These are phyloP conservation scores for Notolabrus celidotus DNA, from an alignment of 2,797 vertebrate genomes.

Conservation along the genomic window DNA sequence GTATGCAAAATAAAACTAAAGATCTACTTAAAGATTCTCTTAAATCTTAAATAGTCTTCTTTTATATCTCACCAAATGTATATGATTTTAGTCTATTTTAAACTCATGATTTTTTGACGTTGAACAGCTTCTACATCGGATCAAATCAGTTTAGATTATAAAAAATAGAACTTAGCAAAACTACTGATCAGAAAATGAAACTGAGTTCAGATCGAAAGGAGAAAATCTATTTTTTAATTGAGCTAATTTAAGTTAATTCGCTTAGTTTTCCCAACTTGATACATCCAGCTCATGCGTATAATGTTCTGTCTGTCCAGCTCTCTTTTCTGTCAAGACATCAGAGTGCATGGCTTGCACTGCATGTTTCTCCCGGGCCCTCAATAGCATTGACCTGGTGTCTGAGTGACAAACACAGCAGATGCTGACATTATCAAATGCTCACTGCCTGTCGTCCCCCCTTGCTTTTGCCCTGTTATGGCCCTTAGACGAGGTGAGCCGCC, in stretches of 20 bases:
- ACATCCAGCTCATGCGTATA: conserved; percentile 4
- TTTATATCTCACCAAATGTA: too few relatives aligned
- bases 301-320: conserved; percentile 20
- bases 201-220: too few relatives aligned
- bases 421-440: conserved; percentile 99
- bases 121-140: conserved; percentile 10
- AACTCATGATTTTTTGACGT: too few relatives aligned
- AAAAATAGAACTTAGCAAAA: not conserved
- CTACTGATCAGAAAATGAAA: not conserved
- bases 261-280: not conserved
- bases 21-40: too few relatives aligned
- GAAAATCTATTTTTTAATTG: too few relatives aligned
- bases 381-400: conserved; percentile 79
- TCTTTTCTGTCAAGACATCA: conserved; percentile 56
- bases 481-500: conserved; percentile 89
- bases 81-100: too few relatives aligned
- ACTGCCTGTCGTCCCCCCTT: conserved; percentile 82
- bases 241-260: not conserved
- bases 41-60: too few relatives aligned
- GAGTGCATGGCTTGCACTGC: conserved; percentile 54
- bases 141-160: conserved; percentile 25
- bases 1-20: too few relatives aligned
- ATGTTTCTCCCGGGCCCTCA: conserved; percentile 66
- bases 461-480: conserved; percentile 99
- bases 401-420: conserved; percentile 98